These are phyloP conservation scores for Babylonia areolata DNA, from an alignment of 1,140 invertebrate genomes.

Conservation along the genomic window DNA sequence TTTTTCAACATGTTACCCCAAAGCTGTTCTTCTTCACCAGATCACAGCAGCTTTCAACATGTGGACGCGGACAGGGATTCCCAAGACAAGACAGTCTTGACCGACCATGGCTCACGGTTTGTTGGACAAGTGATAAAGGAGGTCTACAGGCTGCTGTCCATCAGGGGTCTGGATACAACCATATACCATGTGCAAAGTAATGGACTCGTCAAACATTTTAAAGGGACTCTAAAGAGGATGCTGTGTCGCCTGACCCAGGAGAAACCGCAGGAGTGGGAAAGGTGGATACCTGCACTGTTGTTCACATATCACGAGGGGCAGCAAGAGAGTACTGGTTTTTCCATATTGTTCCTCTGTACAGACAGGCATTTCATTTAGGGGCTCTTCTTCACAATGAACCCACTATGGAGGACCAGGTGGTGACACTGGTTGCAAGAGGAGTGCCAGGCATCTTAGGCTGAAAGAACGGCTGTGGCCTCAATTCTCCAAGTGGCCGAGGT, in stretches of 20 bases:
- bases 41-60: conserved; percentile 43
- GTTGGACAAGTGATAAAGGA: conserved; percentile 59
- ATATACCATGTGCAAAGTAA: conserved; percentile 64
- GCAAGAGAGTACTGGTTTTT: conserved; percentile 58
- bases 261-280: conserved; percentile 67
- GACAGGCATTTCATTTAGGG: no score
- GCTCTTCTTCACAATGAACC: no score
- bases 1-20: no score
- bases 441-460: no score
- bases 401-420: no score
- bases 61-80: conserved; percentile 73
- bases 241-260: conserved; percentile 42
- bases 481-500: no score
- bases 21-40: no score
- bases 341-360: no score
- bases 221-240: conserved; percentile 52
- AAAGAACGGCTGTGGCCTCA: no score
- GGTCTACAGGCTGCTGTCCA: conserved; percentile 46
- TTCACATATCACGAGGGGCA: conserved; percentile 63
- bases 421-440: no score
- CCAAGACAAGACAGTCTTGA: conserved; percentile 66
- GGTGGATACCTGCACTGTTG: conserved; percentile 55
- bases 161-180: conserved; percentile 53
- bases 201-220: conserved; percentile 58
- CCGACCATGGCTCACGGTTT: conserved; percentile 76